Base-by-base conservation (phyloP, 2,797 vertebrate species). In the Okamejei kenojei region DNA sequence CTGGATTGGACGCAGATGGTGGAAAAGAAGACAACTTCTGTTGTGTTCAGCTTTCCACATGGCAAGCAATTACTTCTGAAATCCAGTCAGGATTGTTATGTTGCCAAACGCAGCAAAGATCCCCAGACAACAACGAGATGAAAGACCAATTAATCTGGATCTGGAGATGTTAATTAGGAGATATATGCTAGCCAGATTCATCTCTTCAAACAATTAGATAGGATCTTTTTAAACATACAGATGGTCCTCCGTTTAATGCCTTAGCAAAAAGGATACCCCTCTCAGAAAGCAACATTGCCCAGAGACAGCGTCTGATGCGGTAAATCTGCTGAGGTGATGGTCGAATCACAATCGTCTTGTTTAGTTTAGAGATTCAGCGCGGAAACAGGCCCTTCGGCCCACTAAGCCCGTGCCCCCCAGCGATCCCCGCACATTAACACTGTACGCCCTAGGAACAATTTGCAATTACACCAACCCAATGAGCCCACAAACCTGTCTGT, bases 131-230 rank as follows among this genome's bases (percentile, higher is more conserved):
- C 80, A 82, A 23, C 1, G 8, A 82, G 8, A 54, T 82, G 54
- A 54, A 58, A 26, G 80, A 82, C 21, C 71, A 74, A 74, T 74
- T 74, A 74, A 74, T 58, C 45, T 82, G 80, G 45, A 54, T 23
- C 58, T 82, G 80, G 45, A 58, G 80, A 82, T 82, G 80, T 82
- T 54, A 54, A 82, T 58, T 82, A 54, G 54, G 79, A 82, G 45
- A 58, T 82, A 82, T 11, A 26, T 82, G 21, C 80, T 23, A 23
- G 80, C 38, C 80, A 11, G 23, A 21, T 58, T 1, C 8, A 26
- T 29, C 23, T 80, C 35, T 80, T 80, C 7, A 35, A 82, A 29
- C 7, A 26, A 9, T 26, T 29, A 0, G 2, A 58, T 21, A 54
- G 80, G 19, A 26, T 82, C 45, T 58, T 23, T 68, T 23, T 7